These are phyloP conservation scores for Ctena decussata DNA, from an alignment of 2,888 invertebrate genomes.

Conservation along the genomic window DNA sequence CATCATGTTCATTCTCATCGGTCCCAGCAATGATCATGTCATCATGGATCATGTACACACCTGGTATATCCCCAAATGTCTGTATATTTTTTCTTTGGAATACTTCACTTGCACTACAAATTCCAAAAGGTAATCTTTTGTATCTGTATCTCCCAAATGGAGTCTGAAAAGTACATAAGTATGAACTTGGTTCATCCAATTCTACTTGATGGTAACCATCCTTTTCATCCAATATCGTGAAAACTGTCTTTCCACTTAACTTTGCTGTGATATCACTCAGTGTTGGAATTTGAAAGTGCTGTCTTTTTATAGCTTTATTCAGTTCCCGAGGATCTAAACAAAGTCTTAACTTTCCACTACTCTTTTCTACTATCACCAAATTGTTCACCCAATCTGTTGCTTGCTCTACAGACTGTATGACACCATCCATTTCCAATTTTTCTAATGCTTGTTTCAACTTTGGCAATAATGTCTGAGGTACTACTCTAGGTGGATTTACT, in stretches of 20 bases:
- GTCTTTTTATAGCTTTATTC: slow-evolving; percentile 26
- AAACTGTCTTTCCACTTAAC: slow-evolving; percentile 5
- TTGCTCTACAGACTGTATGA: background rate
- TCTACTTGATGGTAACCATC: slow-evolving; percentile 21
- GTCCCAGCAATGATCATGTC: no score
- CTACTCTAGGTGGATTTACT: slow-evolving; percentile 1
- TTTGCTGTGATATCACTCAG: no score
- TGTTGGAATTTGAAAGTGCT: slow-evolving; percentile 28
- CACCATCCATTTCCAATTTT: background rate
- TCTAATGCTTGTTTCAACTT: background rate
- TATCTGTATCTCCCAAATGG: slow-evolving; percentile 31
- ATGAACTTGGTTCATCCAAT: slow-evolving; percentile 14
- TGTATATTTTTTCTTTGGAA: slow-evolving; percentile 12
- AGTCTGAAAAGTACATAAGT: slow-evolving; percentile 28
- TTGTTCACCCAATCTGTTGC: slow-evolving; percentile 43
- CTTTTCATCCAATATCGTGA: slow-evolving; percentile 24
- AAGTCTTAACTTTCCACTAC: slow-evolving; percentile 47
- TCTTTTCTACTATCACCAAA: slow-evolving; percentile 29
- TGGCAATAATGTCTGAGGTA: background rate
- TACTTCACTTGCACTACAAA: no score
- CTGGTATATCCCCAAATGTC: slow-evolving; percentile 11
- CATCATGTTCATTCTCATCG: no score
- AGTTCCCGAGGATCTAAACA: slow-evolving; percentile 53
- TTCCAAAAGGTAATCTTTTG: slow-evolving; percentile 29
- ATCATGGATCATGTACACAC: slow-evolving; percentile 17